These are phyloP conservation scores for Hetaerina americana DNA, from an alignment of 1,140 invertebrate genomes.

Conservation along the genomic window DNA sequence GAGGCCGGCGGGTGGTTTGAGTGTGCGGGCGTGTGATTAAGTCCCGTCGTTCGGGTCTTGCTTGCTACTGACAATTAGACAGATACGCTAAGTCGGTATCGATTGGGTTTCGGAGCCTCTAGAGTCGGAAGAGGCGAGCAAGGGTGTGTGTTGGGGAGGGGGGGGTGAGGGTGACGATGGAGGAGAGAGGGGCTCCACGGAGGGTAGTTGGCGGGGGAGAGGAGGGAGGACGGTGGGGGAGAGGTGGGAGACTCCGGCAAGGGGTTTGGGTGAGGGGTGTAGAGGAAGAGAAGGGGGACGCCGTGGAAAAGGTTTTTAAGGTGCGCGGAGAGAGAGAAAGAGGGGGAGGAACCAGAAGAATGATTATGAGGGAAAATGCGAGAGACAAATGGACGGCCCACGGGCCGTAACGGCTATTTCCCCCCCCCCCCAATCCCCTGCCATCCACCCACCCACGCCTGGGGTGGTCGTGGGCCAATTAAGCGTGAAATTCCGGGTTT, in stretches of 20 bases:
- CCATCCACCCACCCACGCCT: no score
- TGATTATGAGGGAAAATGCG: neutral
- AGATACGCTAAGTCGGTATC: slow-evolving; percentile 17
- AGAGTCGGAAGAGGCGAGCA: slow-evolving; percentile 13
- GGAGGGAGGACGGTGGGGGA: no score
- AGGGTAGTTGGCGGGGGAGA: no score
- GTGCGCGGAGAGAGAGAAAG: slow-evolving; percentile 10
- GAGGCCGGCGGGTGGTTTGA: no score
- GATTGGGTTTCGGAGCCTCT: slow-evolving; percentile 19
- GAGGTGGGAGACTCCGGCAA: no score
- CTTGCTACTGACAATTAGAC: slow-evolving; percentile 21
- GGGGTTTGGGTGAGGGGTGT: no score
- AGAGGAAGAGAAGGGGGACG: no score
- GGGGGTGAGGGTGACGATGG: no score
- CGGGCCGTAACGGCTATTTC: slow-evolving; percentile 18
- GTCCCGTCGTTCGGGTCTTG: slow-evolving; percentile 16
- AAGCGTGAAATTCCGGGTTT: neutral
- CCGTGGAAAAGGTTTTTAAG: no score
- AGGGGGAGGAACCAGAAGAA: neutral
- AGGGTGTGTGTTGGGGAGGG: slow-evolving; percentile 9
- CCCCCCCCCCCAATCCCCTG: slow-evolving; percentile 9
- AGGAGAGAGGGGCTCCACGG: no score
- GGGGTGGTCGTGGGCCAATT: neutral
- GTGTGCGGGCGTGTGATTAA: slow-evolving; percentile 18
- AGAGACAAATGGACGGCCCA: slow-evolving; percentile 16